Evolutionary conservation across 2,888 invertebrate genomes (phyloP), one percentile per base, ranked within the genome.

Genomic region (Sinohyriopsis cumingii): DNA sequence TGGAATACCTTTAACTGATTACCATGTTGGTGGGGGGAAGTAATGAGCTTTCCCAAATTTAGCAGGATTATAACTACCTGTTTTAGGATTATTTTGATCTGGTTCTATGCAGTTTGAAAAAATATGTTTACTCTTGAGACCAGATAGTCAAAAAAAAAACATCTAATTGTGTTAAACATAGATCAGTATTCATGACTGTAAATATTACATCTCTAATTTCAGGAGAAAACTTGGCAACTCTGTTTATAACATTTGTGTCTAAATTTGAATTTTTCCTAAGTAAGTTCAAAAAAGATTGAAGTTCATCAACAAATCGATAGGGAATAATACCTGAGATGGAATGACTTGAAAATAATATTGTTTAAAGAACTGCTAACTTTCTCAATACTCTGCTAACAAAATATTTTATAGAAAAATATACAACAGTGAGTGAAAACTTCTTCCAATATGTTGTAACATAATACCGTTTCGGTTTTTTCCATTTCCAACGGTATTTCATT

Each of bases 281-380:
- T 33, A 33, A 33, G 20, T n/a, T 22, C 24, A 65, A 65, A 22
- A 65, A 12, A 9, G n/a, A 20, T 19, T 56, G 22, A 18, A 56
- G 33, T 18, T 55, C 15, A 20, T 55, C n/a, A 25, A 25, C 19
- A 19, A 28, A 28, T 18, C 19, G 24, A n/a, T 57, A 12, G 9
- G 65, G 65, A 57, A 59, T 65, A 19, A 59, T 33, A 57, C 56
- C 59, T 20, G 55, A 54, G n/a, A 65, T 22, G n/a, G 65, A 57
- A 28, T 56, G 56, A 25, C 28, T 65, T 28, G 65, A 55, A 22
- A 33, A 5, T 19, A 53, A 24, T 24, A 65, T 65, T 15, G 19
- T 22, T 5, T 59, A 22, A 12, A 12, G 45, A 45, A 12, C 45
- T 45, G 45, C 12, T 12, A 45, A 45, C 5, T 15, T 45, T 15